Conservation (phyloP, 2,113 vertebrate species). For the Raja brachyura region DNA sequence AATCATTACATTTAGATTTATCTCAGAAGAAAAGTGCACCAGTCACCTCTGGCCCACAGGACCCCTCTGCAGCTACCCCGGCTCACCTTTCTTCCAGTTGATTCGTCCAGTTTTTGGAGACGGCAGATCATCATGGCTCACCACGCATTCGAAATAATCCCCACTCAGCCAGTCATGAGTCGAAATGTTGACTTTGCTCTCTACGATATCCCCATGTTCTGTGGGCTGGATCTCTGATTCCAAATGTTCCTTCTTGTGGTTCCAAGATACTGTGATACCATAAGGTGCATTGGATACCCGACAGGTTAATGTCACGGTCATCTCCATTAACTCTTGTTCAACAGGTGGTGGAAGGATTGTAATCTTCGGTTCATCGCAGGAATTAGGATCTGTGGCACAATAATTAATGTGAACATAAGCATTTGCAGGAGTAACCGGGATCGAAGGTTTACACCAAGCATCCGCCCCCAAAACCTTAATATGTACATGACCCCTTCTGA, state of each 20-base stretch:
- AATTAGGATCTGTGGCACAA: neutral
- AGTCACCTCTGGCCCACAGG: too few species aligned
- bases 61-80: too few species aligned
- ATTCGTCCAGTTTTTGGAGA: neutral
- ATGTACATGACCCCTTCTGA: too few species aligned
- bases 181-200: neutral
- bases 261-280: too few species aligned
- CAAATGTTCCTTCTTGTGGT: too few species aligned
- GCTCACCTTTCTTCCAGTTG: neutral
- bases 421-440: neutral
- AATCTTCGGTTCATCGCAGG: neutral
- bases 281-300: too few species aligned
- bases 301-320: neutral
- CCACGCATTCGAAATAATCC: slow-evolving; percentile 41
- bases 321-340: neutral
- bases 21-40: too few species aligned
- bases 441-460: too few species aligned
- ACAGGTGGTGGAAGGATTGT: neutral
- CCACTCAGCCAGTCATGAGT: slow-evolving; percentile 51
- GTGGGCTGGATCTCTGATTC: neutral
- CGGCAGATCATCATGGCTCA: neutral
- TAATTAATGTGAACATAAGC: neutral
- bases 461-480: too few species aligned
- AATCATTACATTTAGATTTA: too few species aligned
- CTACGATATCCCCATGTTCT: accelerated